phyloP scores from a whole-genome alignment of 2,888 invertebrate genomes.

The Pterobdella sp. region DNA sequence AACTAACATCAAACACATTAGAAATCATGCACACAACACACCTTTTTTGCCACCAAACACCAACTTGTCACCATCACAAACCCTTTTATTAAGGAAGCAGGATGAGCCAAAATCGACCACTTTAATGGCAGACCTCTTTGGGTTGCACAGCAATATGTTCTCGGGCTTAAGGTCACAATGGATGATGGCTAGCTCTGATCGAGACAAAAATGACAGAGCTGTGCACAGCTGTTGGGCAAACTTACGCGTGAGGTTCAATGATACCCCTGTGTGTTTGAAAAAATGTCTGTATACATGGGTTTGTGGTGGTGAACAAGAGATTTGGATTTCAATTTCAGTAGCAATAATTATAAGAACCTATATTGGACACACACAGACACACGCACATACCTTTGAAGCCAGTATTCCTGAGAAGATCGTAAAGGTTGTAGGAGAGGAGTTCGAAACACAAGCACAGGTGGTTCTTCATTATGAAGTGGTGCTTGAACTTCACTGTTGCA shows the following conservation, averaged over 20 bases:
- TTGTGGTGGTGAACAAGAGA: background rate
- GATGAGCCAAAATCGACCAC: slow-evolving; percentile 99
- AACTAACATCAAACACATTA: too few species aligned
- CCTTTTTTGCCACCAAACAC: too few species aligned
- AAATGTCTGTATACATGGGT: background rate
- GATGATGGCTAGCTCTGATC: slow-evolving; percentile 81
- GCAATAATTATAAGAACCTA: too few species aligned
- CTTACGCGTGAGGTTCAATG: slow-evolving; percentile 96
- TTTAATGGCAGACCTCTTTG: slow-evolving; percentile 98
- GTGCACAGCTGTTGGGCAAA: slow-evolving; percentile 99
- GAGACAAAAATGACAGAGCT: slow-evolving; percentile 95
- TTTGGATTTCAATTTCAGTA: too few species aligned
- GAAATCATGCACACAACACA: too few species aligned
- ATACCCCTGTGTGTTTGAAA: slow-evolving; percentile 67
- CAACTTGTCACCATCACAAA: too few species aligned
- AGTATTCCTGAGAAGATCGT: slow-evolving; percentile 96
- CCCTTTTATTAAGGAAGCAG: slow-evolving; percentile 97
- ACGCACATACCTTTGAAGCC: slow-evolving; percentile 64
- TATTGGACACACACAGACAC: background rate
- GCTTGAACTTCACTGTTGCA: slow-evolving; percentile 74
- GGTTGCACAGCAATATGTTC: slow-evolving; percentile 98
- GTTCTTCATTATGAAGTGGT: slow-evolving; percentile 95
- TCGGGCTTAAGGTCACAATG: slow-evolving; percentile 89
- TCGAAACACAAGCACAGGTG: slow-evolving; percentile 99
- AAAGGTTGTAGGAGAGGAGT: slow-evolving; percentile 96